phyloP scores from a whole-genome alignment of 2,797 vertebrate genomes.

The Epinephelus coioides region DNA sequence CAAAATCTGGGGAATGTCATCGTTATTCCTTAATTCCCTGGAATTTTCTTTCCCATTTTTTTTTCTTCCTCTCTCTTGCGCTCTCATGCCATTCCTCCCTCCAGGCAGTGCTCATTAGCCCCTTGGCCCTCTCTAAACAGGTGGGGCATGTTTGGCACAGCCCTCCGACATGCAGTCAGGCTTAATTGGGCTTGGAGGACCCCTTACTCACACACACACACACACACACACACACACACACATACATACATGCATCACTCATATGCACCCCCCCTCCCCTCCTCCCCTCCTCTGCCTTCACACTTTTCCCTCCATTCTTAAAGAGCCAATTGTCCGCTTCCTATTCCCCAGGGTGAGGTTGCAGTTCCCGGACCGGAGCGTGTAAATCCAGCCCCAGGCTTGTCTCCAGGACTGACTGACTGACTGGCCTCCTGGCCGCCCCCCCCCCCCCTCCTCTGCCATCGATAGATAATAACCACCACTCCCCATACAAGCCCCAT shows the following conservation, averaged over 20 bases:
- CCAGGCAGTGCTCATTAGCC: constrained; percentile 85
- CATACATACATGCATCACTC: constrained; percentile 49
- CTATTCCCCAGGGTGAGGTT: constrained; percentile 71
- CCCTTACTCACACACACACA: constrained; percentile 38
- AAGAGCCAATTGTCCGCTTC: constrained; percentile 73
- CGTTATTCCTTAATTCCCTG: constrained; percentile 62
- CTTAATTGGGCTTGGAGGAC: constrained; percentile 86
- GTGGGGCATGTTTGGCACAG: constrained; percentile 86
- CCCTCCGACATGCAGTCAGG: constrained; percentile 81
- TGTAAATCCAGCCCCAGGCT: constrained; percentile 71
- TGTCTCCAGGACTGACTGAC: constrained; percentile 55
- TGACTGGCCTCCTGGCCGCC: constrained; percentile 27
- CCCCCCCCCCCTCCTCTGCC: constrained; percentile 5
- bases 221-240: constrained; percentile 40
- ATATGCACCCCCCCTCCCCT: constrained; percentile 35
- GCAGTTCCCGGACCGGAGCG: constrained; percentile 45
- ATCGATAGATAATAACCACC: constrained; percentile 60
- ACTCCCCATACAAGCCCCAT: constrained; percentile 17
- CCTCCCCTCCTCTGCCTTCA: constrained; percentile 30
- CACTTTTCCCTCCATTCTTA: constrained; percentile 68
- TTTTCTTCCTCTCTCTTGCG: constrained; percentile 16
- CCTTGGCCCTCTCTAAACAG: constrained; percentile 80
- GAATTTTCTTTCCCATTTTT: constrained; percentile 63
- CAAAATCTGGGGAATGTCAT: constrained; percentile 56
- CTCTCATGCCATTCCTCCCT: constrained; percentile 49